Evolutionary conservation across 2,888 invertebrate genomes (phyloP).

Genomic region (Cerastis leucographa): DNA sequence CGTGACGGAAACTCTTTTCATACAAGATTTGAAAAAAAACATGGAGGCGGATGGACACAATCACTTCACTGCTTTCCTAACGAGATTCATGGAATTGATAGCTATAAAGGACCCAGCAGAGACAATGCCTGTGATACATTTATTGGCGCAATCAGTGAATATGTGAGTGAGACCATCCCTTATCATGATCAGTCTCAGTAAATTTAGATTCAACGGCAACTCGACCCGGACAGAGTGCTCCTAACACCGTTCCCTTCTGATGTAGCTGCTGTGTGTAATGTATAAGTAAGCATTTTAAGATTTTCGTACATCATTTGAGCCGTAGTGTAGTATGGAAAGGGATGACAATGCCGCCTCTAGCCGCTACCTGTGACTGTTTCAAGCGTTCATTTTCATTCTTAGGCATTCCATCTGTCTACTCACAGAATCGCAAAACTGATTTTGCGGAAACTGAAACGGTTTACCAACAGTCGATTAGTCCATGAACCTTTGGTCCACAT

Average conservation of each 20-base stretch:
- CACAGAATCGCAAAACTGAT: background rate
- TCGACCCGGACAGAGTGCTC: background rate
- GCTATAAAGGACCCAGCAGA: background rate
- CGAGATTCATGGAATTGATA: constrained; percentile 22
- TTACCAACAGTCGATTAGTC: too few relatives aligned
- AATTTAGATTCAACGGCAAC: background rate
- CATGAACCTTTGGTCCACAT: too few relatives aligned
- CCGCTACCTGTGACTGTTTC: background rate
- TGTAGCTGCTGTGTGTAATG: background rate
- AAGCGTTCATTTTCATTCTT: background rate
- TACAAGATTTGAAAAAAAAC: background rate
- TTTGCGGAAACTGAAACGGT: background rate
- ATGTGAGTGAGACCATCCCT: constrained; percentile 21
- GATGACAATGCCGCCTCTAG: background rate
- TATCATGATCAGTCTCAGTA: background rate
- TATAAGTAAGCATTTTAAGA: background rate
- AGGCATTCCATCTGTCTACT: background rate
- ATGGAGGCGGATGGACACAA: constrained; percentile 3
- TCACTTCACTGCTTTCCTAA: constrained; percentile 17
- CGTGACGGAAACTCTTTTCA: background rate
- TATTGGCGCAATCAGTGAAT: background rate
- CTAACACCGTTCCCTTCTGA: too few relatives aligned
- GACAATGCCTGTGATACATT: background rate
- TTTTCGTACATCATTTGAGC: background rate
- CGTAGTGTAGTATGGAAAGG: background rate